Base-by-base conservation (phyloP, 2,113 vertebrate species). In the Triplophysa dalaica region DNA sequence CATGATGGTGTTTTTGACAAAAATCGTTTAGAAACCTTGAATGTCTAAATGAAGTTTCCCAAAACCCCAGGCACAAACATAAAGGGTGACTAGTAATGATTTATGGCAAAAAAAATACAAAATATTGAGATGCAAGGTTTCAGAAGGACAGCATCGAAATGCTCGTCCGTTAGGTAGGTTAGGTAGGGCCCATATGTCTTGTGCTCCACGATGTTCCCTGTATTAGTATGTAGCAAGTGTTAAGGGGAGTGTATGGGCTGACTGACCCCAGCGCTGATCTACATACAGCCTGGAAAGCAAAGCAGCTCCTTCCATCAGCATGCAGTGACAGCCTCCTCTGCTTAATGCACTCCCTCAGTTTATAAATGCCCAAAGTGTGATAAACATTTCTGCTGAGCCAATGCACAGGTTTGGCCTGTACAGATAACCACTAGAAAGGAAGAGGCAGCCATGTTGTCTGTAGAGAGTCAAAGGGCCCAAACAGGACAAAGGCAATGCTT, bases 271-370 rank as follows among this genome's bases (percentile, higher is more conserved):
- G 16, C 54, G 63, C 89, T 89, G 82, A 91, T 93, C 87, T 91
- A 86, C 91, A 92, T 92, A 88, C 87, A 77, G 88, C 82, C 60
- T 86, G 82, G 81, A 87, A 85, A 83, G 84, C 82, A 76, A 86
- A 82, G 88, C 86, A 79, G 87, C 90, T 87, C 86, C 81, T 87
- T 92, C 90, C 88, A 92, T 93, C 91, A 92, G 91, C 85, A 90
- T 90, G 87, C 89, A 83, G 77, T 91, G 90, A 91, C 91, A 92
- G 62, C 88, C 88, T 85, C 81, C 87, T 84, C 85, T 72, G 85
- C 90, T 92, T 93, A 91, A 93, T 93, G 90, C 91, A 92, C 91
- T 92, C 87, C 89, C 86, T 79, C 89, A 90, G 87, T 93, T 91
- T 92, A 92, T 93, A 91, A 93, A 91, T 89, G 90, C 85, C 83